Percentiles rank a stretch among this genome's conserved stretches.
Evolutionary conservation across 2,113 vertebrate species (phyloP).

Genomic region (Alaudala cheleensis): DNA sequence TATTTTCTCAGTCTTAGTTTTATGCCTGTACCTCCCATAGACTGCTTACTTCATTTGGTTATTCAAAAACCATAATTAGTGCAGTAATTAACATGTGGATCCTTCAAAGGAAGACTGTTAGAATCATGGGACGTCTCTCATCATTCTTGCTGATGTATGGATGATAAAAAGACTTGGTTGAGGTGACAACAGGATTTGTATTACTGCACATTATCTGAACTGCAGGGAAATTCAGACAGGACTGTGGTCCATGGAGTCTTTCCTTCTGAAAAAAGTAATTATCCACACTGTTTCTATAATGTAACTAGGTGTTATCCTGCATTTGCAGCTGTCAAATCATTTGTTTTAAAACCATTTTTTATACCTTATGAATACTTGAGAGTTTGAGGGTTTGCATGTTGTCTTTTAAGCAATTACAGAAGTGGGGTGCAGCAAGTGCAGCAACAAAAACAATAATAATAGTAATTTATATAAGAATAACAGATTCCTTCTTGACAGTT

Average conservation of each 20-base stretch:
- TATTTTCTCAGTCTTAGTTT: constrained; percentile 78
- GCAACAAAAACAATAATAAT: constrained; percentile 2
- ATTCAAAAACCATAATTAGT: constrained; percentile 83
- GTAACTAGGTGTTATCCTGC: constrained; percentile 78
- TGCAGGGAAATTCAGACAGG: constrained; percentile 73
- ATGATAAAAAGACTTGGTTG: constrained; percentile 75
- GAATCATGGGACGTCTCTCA: constrained; percentile 74
- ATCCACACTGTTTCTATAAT: constrained; percentile 81
- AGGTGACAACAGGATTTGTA: constrained; percentile 69
- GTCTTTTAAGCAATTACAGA: constrained; percentile 58
- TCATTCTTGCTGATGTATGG: constrained; percentile 73
- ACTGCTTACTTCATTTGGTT: constrained; percentile 80
- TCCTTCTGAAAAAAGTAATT: constrained; percentile 75
- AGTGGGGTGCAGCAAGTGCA: constrained; percentile 41
- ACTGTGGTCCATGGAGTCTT: constrained; percentile 66
- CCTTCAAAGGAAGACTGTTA: constrained; percentile 75
- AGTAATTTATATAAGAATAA: constrained; percentile 37
- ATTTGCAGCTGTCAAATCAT: constrained; percentile 80
- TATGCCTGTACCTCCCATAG: constrained; percentile 77
- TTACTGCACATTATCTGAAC: constrained; percentile 64
- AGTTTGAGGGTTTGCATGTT: constrained; percentile 67
- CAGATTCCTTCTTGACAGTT: constrained; percentile 37
- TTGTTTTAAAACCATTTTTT: constrained; percentile 73
- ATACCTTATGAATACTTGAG: constrained; percentile 63
- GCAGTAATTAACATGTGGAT: constrained; percentile 79